Percentiles rank a stretch among this genome's conserved stretches.
These are phyloP conservation scores for Brachyptera putata DNA, from an alignment of 2,888 invertebrate species.

Conservation along the genomic window DNA sequence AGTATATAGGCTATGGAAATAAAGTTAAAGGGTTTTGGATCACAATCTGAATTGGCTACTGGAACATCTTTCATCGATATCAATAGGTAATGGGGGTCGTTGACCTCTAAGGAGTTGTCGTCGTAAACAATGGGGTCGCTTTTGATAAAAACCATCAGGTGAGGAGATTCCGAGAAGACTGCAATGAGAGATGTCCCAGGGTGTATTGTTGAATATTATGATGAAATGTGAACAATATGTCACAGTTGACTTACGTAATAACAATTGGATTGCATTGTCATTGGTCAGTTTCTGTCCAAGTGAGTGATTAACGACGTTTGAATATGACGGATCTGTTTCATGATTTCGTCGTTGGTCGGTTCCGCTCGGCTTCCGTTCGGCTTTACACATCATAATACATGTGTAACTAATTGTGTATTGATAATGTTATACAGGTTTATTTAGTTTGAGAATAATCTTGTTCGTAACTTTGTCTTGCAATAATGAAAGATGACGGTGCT, in stretches of 20 bases:
- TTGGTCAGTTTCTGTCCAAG: slow-evolving; percentile 22
- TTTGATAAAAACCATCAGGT: slow-evolving; percentile 9
- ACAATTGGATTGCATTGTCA: slow-evolving; percentile 26
- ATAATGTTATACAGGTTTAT: not conserved
- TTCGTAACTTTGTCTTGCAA: not conserved
- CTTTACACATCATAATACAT: slow-evolving; percentile 19
- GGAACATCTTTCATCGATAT: not conserved
- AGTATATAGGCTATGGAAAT: slow-evolving; percentile 15
- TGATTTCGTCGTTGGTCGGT: slow-evolving; percentile 9
- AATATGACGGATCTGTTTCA: slow-evolving; percentile 19
- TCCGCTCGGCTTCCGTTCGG: slow-evolving; percentile 20
- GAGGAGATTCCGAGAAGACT: no score
- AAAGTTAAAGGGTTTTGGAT: slow-evolving; percentile 19
- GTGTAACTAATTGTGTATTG: slow-evolving; percentile 15
- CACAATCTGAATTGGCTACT: not conserved
- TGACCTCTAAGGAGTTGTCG: not conserved
- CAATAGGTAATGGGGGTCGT: not conserved
- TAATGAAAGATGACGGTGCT: slow-evolving; percentile 24
- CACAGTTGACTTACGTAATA: slow-evolving; percentile 23
- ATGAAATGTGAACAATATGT: slow-evolving; percentile 14
- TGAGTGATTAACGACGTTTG: slow-evolving; percentile 27
- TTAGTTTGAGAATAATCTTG: slow-evolving; percentile 15
- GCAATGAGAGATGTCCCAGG: slow-evolving; percentile 14
- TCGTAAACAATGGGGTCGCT: not conserved
- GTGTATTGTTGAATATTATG: slow-evolving; percentile 1